These are phyloP conservation scores for Ips typographus DNA, from an alignment of 1,140 invertebrate genomes.

Conservation along the genomic window DNA sequence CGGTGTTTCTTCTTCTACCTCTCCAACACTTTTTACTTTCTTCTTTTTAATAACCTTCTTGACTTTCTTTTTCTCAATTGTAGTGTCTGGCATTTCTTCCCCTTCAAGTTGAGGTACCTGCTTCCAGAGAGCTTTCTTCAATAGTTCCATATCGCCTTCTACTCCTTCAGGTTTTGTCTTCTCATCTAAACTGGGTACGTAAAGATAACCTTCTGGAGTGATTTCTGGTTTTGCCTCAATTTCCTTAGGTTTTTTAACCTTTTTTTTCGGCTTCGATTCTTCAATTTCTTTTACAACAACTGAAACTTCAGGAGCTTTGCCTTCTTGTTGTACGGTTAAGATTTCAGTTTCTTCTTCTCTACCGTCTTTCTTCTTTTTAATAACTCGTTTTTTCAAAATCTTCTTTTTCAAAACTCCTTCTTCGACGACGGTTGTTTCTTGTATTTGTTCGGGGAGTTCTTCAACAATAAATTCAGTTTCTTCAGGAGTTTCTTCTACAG, in stretches of 20 bases:
- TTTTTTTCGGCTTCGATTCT: slow-evolving; percentile 53
- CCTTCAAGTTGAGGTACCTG: slow-evolving; percentile 48
- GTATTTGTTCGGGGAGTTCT: slow-evolving; percentile 47
- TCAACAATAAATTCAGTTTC: slow-evolving; percentile 44
- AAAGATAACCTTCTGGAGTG: slow-evolving; percentile 38
- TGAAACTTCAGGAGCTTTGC: slow-evolving; percentile 41
- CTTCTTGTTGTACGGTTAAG: slow-evolving; percentile 40
- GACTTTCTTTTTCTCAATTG: slow-evolving; percentile 8
- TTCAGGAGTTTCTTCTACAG: slow-evolving; percentile 36
- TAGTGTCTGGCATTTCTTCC: slow-evolving; percentile 43
- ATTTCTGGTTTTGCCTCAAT: slow-evolving; percentile 47
- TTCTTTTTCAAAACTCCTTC: slow-evolving; percentile 46
- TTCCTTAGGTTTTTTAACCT: slow-evolving; percentile 46
- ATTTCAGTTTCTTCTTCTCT: slow-evolving; percentile 46
- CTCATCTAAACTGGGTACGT: slow-evolving; percentile 39
- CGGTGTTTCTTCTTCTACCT: slow-evolving; percentile 26
- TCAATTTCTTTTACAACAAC: slow-evolving; percentile 45
- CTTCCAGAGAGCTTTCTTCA: slow-evolving; percentile 44
- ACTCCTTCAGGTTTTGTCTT: slow-evolving; percentile 29
- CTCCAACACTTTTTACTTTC: slow-evolving; percentile 39
- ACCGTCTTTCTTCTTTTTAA: slow-evolving; percentile 39
- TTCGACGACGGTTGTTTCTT: slow-evolving; percentile 34
- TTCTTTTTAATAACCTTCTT: slow-evolving; percentile 30
- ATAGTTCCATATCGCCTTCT: slow-evolving; percentile 37
- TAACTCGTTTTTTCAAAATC: slow-evolving; percentile 42